Evolutionary conservation across 2,797 vertebrate species (phyloP).

Genomic region (Pygocentrus nattereri): DNA sequence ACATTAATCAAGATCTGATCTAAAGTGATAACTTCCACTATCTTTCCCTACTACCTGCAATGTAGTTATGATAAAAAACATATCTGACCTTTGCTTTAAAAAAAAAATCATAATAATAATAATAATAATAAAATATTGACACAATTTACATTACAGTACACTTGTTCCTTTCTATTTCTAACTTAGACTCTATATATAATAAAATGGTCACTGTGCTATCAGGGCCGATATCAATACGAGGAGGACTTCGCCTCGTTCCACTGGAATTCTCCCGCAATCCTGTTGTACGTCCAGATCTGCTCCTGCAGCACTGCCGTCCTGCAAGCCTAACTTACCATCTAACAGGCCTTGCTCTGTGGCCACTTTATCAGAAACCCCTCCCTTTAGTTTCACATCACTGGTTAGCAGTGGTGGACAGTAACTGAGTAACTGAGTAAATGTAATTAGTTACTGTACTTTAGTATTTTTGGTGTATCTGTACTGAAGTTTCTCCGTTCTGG

Average conservation of each 20-base stretch:
- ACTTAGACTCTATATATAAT: slow-evolving; percentile 79
- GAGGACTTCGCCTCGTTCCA: slow-evolving; percentile 27
- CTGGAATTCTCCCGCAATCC: slow-evolving; percentile 17
- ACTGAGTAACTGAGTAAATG: too few relatives aligned
- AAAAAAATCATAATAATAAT: slow-evolving; percentile 77
- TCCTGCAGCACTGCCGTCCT: background rate
- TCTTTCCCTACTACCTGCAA: slow-evolving; percentile 75
- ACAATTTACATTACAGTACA: slow-evolving; percentile 82
- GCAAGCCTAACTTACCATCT: background rate
- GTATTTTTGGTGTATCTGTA: too few relatives aligned
- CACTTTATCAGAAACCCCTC: background rate
- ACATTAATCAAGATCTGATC: slow-evolving; percentile 78
- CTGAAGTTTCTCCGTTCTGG: too few relatives aligned
- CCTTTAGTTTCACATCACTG: background rate
- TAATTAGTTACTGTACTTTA: too few relatives aligned
- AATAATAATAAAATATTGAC: slow-evolving; percentile 77
- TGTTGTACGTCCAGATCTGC: background rate
- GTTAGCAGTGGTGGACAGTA: too few relatives aligned
- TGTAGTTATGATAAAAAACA: slow-evolving; percentile 83
- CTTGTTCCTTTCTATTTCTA: slow-evolving; percentile 74
- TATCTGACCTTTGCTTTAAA: slow-evolving; percentile 73
- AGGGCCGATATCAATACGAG: slow-evolving; percentile 61
- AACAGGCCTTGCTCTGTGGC: background rate
- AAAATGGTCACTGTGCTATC: slow-evolving; percentile 79
- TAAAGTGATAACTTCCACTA: slow-evolving; percentile 79